Conservation (phyloP, 2,888 invertebrate genomes). For the Caenorhabditis japonica region DNA sequence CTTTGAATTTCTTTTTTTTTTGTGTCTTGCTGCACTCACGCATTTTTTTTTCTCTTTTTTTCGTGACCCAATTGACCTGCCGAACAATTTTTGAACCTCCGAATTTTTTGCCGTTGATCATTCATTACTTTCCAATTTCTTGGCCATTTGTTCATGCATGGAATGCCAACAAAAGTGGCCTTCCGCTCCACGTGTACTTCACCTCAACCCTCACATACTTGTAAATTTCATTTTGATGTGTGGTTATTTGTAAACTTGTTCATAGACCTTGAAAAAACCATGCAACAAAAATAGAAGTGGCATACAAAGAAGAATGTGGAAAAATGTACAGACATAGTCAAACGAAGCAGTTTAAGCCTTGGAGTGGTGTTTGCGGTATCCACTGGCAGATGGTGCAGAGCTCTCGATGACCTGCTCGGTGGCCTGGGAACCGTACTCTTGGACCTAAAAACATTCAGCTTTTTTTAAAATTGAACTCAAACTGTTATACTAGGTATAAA, state of each 20-base stretch:
- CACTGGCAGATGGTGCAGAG: constrained; percentile 28
- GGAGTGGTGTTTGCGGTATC: constrained; percentile 37
- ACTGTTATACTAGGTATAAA: too few relatives aligned
- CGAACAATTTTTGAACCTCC: too few relatives aligned
- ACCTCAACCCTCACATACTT: constrained; percentile 1
- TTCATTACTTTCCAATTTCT: too few relatives aligned
- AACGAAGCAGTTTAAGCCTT: constrained; percentile 8
- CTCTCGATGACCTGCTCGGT: constrained; percentile 47
- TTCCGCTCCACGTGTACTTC: too few relatives aligned
- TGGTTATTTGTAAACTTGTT: not conserved
- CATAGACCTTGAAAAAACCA: not conserved
- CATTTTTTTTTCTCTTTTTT: too few relatives aligned
- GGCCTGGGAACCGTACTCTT: constrained; percentile 44
- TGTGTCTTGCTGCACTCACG: too few relatives aligned
- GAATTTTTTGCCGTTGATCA: too few relatives aligned
- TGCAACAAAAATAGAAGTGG: not conserved
- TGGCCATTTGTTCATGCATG: too few relatives aligned
- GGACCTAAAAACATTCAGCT: not conserved
- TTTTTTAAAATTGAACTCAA: not conserved
- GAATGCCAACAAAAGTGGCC: too few relatives aligned
- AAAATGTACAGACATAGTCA: not conserved
- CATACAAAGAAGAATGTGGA: not conserved
- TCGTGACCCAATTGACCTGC: too few relatives aligned
- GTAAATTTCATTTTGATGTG: constrained; percentile 5
- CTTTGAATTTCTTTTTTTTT: too few relatives aligned